Evolutionary conservation across 2,113 vertebrate species (phyloP).

Genomic region (Plestiodon gilberti): DNA sequence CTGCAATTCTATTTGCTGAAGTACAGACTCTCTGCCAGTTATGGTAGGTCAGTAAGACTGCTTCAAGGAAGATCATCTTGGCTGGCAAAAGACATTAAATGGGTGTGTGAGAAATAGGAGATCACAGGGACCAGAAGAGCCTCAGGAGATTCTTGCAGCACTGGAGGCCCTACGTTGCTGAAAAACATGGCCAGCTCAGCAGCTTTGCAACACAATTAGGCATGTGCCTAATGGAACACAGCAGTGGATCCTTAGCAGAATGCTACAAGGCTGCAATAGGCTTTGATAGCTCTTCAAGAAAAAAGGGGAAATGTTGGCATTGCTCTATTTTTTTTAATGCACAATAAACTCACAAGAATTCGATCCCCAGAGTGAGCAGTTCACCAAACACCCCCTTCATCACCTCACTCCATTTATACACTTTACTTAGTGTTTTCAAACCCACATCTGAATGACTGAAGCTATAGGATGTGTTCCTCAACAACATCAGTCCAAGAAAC

Average conservation of each 20-base stretch:
- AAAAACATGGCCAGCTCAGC: not conserved
- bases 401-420: not conserved
- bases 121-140: not conserved
- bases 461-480: not conserved
- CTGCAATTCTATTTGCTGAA: not conserved
- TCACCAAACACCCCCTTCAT: not conserved
- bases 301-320: not conserved
- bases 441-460: not conserved
- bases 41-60: not conserved
- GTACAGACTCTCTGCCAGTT: not conserved
- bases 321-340: not conserved
- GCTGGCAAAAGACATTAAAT: slow-evolving; percentile 31
- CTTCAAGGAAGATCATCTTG: slow-evolving; percentile 23
- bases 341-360: not conserved
- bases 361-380: not conserved
- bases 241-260: not conserved
- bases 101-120: slow-evolving; percentile 35
- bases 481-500: not conserved
- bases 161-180: not conserved
- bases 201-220: not conserved
- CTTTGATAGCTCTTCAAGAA: not conserved
- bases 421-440: not conserved
- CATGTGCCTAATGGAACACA: not conserved
- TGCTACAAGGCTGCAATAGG: not conserved
- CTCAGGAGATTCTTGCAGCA: not conserved